phyloP scores from a whole-genome alignment of 2,113 vertebrate species.

The Atrichornis clamosus region DNA sequence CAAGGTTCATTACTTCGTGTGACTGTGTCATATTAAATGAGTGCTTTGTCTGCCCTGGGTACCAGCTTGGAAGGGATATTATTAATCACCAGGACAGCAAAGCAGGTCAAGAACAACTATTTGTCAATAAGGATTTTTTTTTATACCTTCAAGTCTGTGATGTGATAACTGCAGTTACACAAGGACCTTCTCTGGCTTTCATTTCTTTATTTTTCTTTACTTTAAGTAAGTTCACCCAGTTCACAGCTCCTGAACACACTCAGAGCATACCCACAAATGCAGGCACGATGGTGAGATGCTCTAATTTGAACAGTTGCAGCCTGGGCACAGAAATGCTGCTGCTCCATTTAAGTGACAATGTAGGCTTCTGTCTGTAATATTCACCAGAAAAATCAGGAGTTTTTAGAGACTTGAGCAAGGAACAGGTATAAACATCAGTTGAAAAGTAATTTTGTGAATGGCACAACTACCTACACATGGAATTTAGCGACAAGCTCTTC shows the following conservation, averaged over 20 bases:
- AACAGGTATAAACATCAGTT: not conserved
- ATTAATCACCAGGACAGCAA: not conserved
- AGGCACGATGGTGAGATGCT: not conserved
- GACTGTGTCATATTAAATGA: conserved; percentile 1
- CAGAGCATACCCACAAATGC: not conserved
- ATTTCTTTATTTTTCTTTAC: not conserved
- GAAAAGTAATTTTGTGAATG: not conserved
- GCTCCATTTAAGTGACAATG: not conserved
- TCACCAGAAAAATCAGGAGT: not conserved
- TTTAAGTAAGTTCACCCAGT: not conserved
- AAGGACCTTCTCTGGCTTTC: not conserved
- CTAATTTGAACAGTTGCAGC: not conserved
- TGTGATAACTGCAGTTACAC: not conserved
- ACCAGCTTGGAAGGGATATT: not conserved
- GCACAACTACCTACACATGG: not conserved
- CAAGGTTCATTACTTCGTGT: not conserved
- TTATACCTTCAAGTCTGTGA: not conserved
- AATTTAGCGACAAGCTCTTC: not conserved
- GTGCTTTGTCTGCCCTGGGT: not conserved
- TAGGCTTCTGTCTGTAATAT: not conserved
- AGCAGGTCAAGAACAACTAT: not conserved
- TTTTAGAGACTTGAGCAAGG: not conserved
- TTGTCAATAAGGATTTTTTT: not conserved
- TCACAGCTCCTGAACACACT: not conserved
- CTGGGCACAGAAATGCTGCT: not conserved